Conservation (phyloP, 2,888 invertebrate species). For the Rhagonycha fulva region DNA sequence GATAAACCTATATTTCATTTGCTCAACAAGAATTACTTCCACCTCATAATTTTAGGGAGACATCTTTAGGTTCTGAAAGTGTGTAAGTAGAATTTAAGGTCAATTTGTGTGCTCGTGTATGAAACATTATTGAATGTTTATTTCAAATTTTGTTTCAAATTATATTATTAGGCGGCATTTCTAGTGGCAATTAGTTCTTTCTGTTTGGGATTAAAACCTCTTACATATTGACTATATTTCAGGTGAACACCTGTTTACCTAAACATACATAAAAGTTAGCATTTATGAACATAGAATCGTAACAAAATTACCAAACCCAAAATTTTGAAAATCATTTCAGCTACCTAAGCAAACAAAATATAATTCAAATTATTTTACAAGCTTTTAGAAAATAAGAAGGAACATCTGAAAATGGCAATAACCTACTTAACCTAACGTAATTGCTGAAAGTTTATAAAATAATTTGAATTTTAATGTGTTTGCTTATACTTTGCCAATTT, state of each 20-base stretch:
- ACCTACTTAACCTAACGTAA: neutral
- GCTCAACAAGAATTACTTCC: neutral
- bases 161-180: neutral
- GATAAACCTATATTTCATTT: neutral
- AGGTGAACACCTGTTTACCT: too few relatives aligned
- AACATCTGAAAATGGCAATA: neutral
- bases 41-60: neutral
- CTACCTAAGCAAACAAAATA: neutral
- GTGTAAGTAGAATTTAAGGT: neutral
- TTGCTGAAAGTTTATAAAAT: neutral
- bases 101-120: neutral
- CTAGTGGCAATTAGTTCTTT: neutral
- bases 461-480: neutral
- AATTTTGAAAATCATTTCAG: neutral
- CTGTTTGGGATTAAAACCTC: too few relatives aligned
- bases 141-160: neutral
- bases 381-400: neutral
- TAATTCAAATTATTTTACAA: neutral
- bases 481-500: neutral
- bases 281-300: neutral
- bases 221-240: too few relatives aligned
- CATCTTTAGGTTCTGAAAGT: neutral
- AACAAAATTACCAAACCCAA: neutral
- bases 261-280: neutral
- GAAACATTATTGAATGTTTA: neutral